Conservation (phyloP, 2,888 invertebrate species). For the Cataglyphis rosenhaueri region DNA sequence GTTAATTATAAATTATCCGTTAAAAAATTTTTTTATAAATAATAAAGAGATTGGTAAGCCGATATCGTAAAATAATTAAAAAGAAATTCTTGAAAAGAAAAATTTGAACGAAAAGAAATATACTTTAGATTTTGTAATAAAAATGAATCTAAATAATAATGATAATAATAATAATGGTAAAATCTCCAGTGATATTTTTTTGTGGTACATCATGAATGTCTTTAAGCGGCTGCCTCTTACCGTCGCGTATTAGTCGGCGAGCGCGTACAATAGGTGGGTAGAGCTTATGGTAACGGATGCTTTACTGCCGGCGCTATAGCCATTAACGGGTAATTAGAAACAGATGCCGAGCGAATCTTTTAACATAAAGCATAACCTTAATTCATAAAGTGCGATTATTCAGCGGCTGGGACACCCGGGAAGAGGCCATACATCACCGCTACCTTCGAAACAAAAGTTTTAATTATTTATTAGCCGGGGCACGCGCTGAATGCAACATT, state of each 20-base stretch:
- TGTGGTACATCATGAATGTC: slow-evolving; percentile 51
- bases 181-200: slow-evolving; percentile 34
- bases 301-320: slow-evolving; percentile 81
- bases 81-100: neutral
- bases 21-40: neutral
- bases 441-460: slow-evolving; percentile 85
- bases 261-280: slow-evolving; percentile 65
- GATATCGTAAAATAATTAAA: neutral
- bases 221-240: slow-evolving; percentile 44
- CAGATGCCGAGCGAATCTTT: slow-evolving; percentile 86
- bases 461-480: slow-evolving; percentile 85
- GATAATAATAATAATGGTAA: neutral
- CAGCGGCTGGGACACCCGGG: slow-evolving; percentile 81
- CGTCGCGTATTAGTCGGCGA: slow-evolving; percentile 59
- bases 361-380: slow-evolving; percentile 85
- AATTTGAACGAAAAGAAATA: neutral
- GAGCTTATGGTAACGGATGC: slow-evolving; percentile 82
- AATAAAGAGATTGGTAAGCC: neutral
- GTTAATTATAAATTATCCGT: neutral
- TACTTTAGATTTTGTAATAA: neutral
- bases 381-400: slow-evolving; percentile 85
- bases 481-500: slow-evolving; percentile 81
- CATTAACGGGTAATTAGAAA: slow-evolving; percentile 86
- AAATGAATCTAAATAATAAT: neutral
- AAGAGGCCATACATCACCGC: slow-evolving; percentile 81